These are phyloP conservation scores for Phytoseiulus persimilis DNA, from an alignment of 2,888 invertebrate species.

Conservation along the genomic window DNA sequence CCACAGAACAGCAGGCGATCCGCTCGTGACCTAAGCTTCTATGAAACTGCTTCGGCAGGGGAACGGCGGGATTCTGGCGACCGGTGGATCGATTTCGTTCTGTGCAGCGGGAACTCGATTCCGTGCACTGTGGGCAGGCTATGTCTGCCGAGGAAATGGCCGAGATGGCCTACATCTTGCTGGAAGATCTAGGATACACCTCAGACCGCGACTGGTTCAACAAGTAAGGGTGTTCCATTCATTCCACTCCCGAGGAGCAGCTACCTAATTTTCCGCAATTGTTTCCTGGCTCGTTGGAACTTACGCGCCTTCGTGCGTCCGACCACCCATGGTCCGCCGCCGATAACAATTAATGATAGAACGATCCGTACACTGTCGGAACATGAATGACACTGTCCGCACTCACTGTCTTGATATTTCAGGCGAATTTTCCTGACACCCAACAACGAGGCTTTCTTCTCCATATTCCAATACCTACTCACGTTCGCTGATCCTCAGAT, in stretches of 20 bases:
- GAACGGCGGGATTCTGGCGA: too few species aligned
- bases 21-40: too few species aligned
- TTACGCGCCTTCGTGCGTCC: too few species aligned
- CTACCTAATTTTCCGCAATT: too few species aligned
- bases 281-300: too few species aligned
- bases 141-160: slow-evolving; percentile 25
- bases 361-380: background rate
- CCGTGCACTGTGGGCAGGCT: background rate
- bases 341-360: too few species aligned
- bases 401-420: background rate
- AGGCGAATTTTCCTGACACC: slow-evolving; percentile 7
- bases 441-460: slow-evolving; percentile 20
- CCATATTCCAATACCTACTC: slow-evolving; percentile 19
- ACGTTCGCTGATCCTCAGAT: background rate
- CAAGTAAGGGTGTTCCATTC: too few species aligned
- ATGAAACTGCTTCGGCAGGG: too few species aligned
- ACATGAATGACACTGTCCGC: too few species aligned
- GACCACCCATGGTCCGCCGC: too few species aligned
- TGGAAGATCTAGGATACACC: slow-evolving; percentile 9
- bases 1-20: too few species aligned
- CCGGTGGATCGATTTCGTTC: too few species aligned
- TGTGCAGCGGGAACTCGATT: background rate
- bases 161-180: background rate
- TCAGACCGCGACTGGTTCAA: background rate
- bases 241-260: background rate